A percentile compares a stretch with the other conserved stretches of the same genome.
Conservation (phyloP, 2,888 invertebrate genomes). For the Rugalucina vietnamica region DNA sequence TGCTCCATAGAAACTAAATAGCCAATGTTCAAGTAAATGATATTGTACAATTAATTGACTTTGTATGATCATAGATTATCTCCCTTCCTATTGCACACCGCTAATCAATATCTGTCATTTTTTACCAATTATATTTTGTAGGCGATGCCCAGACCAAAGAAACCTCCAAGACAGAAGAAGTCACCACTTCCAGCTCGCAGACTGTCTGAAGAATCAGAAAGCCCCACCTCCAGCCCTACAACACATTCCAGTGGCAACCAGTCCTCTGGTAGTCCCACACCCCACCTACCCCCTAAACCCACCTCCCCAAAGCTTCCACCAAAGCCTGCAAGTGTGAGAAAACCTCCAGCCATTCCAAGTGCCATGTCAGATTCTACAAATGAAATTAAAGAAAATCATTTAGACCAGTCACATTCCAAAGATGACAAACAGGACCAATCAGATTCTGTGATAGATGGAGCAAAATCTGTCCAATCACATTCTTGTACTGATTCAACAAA, state of each 20-base stretch:
- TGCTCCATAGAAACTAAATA: no score
- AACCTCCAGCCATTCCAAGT: neutral
- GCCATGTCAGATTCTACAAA: neutral
- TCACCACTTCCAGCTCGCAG: conserved; percentile 48
- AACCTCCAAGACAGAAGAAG: conserved; percentile 72
- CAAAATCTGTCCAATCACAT: neutral
- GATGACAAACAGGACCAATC: neutral
- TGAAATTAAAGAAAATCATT: neutral
- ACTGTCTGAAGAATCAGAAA: neutral
- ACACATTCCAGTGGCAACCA: neutral
- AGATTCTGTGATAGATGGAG: neutral
- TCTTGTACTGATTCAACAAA: neutral
- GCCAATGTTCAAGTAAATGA: no score
- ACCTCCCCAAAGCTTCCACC: neutral
- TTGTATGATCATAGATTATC: neutral
- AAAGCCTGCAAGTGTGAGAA: neutral
- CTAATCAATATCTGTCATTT: neutral
- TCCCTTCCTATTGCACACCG: neutral
- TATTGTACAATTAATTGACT: no score
- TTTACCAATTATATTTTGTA: neutral
- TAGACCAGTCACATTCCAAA: conserved; percentile 30
- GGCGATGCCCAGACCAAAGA: conserved; percentile 63
- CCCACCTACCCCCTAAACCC: neutral
- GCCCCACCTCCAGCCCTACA: neutral
- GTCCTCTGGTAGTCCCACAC: neutral